Percentiles rank a stretch among this genome's conserved stretches.
phyloP scores from a whole-genome alignment of 1,140 invertebrate genomes.

The Amphibalanus amphitrite region DNA sequence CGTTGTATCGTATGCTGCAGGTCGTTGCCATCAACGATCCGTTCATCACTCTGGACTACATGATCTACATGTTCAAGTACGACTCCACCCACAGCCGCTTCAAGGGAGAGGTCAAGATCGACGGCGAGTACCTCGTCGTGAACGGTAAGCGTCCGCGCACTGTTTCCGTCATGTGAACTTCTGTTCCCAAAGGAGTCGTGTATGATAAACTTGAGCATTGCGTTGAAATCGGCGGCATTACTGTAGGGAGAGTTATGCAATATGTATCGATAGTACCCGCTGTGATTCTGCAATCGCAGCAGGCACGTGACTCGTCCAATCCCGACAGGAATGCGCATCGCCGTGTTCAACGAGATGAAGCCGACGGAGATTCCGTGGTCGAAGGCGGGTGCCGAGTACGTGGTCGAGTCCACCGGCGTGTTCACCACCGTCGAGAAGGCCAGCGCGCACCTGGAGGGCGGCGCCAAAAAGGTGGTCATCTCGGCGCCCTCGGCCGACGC shows the following conservation, averaged over 20 bases:
- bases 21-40: slow-evolving; percentile 92
- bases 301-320: no score
- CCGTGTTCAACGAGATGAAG: slow-evolving; percentile 65
- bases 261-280: no score
- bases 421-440: slow-evolving; percentile 91
- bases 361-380: slow-evolving; percentile 78
- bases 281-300: no score
- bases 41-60: slow-evolving; percentile 81
- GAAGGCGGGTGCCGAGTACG: slow-evolving; percentile 70
- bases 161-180: no score
- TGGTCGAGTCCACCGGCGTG: slow-evolving; percentile 94
- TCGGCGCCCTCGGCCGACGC: slow-evolving; percentile 95
- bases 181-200: no score
- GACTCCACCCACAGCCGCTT: slow-evolving; percentile 89
- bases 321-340: slow-evolving; percentile 32
- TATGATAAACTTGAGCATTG: no score
- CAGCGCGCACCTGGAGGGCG: slow-evolving; percentile 61
- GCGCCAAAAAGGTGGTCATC: slow-evolving; percentile 95
- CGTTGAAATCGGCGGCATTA: no score
- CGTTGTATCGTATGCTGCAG: slow-evolving; percentile 26
- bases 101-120: slow-evolving; percentile 62
- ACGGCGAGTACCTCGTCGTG: slow-evolving; percentile 63
- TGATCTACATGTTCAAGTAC: slow-evolving; percentile 97
- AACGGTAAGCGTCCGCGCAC: slow-evolving; percentile 68
- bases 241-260: no score